Conservation (phyloP, 30 jellyfish, hydroid and myxozoan genomes). For the Rhopilema esculentum region DNA sequence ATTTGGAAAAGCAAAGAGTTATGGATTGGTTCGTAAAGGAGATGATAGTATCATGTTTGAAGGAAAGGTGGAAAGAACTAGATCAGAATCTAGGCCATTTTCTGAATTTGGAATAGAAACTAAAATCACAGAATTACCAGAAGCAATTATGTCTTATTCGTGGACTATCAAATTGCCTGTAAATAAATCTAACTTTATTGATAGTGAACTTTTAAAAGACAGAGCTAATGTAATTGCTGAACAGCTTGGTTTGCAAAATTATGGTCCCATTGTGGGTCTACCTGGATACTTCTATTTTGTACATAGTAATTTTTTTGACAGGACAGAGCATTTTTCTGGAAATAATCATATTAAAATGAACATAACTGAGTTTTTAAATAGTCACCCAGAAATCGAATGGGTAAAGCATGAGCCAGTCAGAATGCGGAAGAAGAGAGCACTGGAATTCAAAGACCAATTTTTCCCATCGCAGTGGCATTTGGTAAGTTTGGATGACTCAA, state of each 20-base stretch:
- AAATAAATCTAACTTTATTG: not conserved
- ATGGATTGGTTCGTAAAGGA: not conserved
- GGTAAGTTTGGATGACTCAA: constrained; percentile 79
- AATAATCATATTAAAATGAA: constrained; percentile 12
- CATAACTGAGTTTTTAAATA: constrained; percentile 46
- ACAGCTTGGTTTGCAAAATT: constrained; percentile 73
- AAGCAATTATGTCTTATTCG: constrained; percentile 51
- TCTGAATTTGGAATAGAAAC: not conserved
- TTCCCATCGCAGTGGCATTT: constrained; percentile 99
- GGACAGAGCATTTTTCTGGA: constrained; percentile 1
- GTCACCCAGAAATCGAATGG: constrained; percentile 92
- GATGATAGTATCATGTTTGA: no score
- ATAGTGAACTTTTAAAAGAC: not conserved
- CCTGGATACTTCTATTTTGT: constrained; percentile 88
- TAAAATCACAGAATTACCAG: not conserved
- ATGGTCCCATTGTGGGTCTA: constrained; percentile 97
- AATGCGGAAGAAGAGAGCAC: constrained; percentile 80
- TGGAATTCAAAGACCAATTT: constrained; percentile 95
- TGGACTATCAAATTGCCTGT: constrained; percentile 87
- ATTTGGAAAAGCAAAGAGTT: not conserved
- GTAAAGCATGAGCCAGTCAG: constrained; percentile 83
- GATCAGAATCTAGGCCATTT: not conserved
- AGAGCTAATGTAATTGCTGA: constrained; percentile 73
- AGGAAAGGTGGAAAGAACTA: no score
- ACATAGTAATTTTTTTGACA: constrained; percentile 80